Base-by-base conservation (phyloP, 2,797 vertebrate species). In the Microctenopoma lineatum region DNA sequence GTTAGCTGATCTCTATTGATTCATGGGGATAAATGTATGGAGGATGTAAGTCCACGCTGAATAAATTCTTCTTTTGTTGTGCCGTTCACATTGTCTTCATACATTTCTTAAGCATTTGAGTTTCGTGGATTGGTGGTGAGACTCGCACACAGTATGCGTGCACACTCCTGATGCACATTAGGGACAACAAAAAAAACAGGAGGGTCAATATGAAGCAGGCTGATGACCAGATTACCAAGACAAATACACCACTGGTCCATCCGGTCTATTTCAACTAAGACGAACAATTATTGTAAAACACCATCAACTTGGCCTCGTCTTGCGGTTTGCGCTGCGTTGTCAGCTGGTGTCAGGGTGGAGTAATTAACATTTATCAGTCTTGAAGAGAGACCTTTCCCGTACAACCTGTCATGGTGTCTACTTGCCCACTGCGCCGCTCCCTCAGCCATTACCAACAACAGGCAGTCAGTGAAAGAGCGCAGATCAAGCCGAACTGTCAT, bases 291-390 rank as follows among this genome's bases (percentile, higher is more conserved):
- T 3, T 21, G 16, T 11, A 2, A n/a, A 50, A 27, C 13, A 12
- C 7, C 36, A 79, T 65, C 41, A 63, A 79, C 64, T 57, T 16
- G 46, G 39, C 59, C 61, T 69, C 73, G 39, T 69, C 80, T 73
- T 26, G 54, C 76, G 79, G 74, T 77, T 70, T 63, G 55, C 60
- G 68, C 48, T 84, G 78, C 13, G 4, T 68, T 80, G 83, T 81
- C 45, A 13, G 75, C 84, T 87, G 77, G 91, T 92, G 91, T 93
- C 93, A 92, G 84, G 46, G 50, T 63, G 32, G 68, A 74, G 87
- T 92, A 90, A 93, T 94, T 94, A 93, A 94, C 93, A 93, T 93
- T 93, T 92, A 94, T 94, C 92, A 93, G 81, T 92, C 87, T 92
- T 81, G 44, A 47, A 65, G 85, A 84, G 84, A 92, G 90, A 93